Evolutionary conservation across 1,140 invertebrate species (phyloP).

Genomic region (Nymphalis io): DNA sequence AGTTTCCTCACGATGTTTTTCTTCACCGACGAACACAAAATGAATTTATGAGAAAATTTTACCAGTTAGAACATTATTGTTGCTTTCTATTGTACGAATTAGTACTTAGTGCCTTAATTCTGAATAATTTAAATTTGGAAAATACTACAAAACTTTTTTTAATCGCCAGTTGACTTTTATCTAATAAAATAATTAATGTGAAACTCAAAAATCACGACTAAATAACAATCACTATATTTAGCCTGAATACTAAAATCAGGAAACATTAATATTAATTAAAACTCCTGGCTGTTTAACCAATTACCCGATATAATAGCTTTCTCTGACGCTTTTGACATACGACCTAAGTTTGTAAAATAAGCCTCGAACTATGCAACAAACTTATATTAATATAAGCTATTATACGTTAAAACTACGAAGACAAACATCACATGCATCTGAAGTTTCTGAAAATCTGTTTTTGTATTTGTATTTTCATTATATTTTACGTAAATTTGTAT

Average conservation of each 20-base stretch:
- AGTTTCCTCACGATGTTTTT: no score
- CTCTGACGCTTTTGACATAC: constrained; percentile 7
- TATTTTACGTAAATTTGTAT: no score
- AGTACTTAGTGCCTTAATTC: no score
- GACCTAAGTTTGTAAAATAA: constrained; percentile 2
- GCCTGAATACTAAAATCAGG: neutral
- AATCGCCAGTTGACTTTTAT: no score
- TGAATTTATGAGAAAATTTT: no score
- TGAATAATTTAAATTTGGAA: no score
- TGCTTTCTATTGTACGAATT: no score
- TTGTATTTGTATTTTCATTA: neutral
- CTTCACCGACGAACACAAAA: no score
- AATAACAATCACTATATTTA: neutral
- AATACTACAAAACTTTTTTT: no score
- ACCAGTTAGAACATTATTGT: no score
- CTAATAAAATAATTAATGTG: no score
- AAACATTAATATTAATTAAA: constrained; percentile 22
- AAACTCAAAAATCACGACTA: no score
- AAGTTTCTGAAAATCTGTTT: neutral
- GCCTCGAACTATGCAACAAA: neutral
- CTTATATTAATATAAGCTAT: neutral
- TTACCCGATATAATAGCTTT: constrained; percentile 6
- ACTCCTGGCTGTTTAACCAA: constrained; percentile 7
- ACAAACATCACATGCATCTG: neutral
- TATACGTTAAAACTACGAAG: neutral